Evolutionary conservation across 2,797 vertebrate species (phyloP).

Genomic region (Streptopelia turtur): DNA sequence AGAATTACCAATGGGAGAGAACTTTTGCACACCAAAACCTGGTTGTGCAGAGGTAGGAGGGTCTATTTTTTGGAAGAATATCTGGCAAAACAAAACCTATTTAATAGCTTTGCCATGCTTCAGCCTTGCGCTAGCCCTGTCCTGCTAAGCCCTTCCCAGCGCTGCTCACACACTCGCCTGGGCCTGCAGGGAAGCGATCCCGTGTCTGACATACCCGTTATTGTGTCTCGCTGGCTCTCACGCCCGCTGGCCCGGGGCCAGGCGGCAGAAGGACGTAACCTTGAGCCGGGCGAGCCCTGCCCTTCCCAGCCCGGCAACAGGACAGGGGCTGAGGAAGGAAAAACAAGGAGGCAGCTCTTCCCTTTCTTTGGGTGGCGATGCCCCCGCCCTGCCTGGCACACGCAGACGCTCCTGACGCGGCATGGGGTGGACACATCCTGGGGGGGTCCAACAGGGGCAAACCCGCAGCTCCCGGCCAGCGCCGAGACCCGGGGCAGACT

Average conservation of each 20-base stretch:
- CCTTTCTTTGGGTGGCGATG: conserved; percentile 71
- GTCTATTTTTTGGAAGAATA: neutral
- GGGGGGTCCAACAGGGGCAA: too few species aligned
- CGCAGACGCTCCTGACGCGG: neutral
- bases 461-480: neutral
- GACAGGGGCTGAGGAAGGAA: conserved; percentile 30
- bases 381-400: conserved; percentile 54
- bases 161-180: neutral
- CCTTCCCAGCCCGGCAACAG: conserved; percentile 30
- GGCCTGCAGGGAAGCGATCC: conserved; percentile 43
- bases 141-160: neutral
- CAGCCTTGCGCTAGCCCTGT: neutral
- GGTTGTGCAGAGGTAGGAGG: fast-evolving
- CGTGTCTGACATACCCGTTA: conserved; percentile 42
- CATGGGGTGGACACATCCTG: conserved; percentile 28
- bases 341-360: conserved; percentile 52
- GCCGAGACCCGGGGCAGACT: fast-evolving
- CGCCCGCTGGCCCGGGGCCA: conserved; percentile 43
- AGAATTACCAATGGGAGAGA: neutral
- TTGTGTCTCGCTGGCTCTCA: conserved; percentile 63
- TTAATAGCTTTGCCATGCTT: neutral
- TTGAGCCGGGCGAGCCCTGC: neutral
- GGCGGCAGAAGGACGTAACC: conserved; percentile 49
- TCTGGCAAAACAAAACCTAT: neutral
- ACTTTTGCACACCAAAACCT: neutral